Percentiles rank a stretch among this genome's conserved stretches.
phyloP scores from a whole-genome alignment of 1,140 invertebrate species.

The Anastrepha ludens region DNA sequence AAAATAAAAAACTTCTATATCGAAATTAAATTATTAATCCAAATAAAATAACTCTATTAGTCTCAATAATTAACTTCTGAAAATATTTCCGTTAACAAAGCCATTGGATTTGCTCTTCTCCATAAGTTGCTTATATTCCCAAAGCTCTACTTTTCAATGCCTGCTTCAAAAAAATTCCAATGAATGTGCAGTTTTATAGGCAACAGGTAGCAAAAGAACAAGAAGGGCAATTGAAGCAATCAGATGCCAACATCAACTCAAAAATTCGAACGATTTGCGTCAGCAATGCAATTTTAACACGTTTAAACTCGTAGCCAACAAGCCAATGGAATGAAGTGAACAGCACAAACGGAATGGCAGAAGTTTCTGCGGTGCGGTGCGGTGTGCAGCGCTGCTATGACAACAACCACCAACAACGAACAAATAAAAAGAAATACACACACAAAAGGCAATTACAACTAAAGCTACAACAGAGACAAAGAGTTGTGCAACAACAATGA shows the following conservation, averaged over 20 bases:
- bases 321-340: slow-evolving; percentile 17
- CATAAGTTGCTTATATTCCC: too few relatives aligned
- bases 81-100: too few relatives aligned
- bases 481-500: not conserved
- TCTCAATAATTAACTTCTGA: too few relatives aligned
- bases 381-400: not conserved
- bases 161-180: too few relatives aligned
- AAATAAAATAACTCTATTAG: too few relatives aligned
- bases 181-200: not conserved
- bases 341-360: not conserved
- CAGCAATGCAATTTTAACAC: slow-evolving; percentile 51
- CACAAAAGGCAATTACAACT: slow-evolving; percentile 22
- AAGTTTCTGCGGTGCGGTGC: not conserved
- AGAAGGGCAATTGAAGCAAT: not conserved
- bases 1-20: too few relatives aligned
- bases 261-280: slow-evolving; percentile 50
- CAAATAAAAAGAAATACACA: not conserved
- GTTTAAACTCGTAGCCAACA: slow-evolving; percentile 39
- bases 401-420: not conserved
- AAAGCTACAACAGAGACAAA: slow-evolving; percentile 14
- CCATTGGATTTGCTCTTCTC: too few relatives aligned
- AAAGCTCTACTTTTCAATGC: too few relatives aligned
- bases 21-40: too few relatives aligned
- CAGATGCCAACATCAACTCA: slow-evolving; percentile 46
- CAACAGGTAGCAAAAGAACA: not conserved